These are phyloP conservation scores for Scomberomorus guttatus DNA, from an alignment of 2,797 vertebrate genomes.

Conservation along the genomic window DNA sequence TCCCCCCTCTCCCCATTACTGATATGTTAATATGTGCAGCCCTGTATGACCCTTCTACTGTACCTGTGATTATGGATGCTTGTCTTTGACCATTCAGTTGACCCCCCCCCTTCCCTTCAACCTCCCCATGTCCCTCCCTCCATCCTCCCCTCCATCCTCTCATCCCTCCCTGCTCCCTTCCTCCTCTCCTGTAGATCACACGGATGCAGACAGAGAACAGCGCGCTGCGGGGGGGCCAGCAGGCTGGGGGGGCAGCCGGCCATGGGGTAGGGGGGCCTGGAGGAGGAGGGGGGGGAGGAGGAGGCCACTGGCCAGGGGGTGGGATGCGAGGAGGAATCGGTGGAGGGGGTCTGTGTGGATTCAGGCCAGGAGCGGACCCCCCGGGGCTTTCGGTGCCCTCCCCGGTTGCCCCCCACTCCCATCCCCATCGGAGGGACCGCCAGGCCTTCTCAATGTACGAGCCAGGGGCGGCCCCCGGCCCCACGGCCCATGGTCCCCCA, in stretches of 20 bases:
- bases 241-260: constrained; percentile 84
- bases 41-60: constrained; percentile 45
- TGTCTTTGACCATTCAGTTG: constrained; percentile 78
- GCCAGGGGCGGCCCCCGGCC: constrained; percentile 89
- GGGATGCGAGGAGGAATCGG: constrained; percentile 77
- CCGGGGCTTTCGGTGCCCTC: constrained; percentile 69
- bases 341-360: constrained; percentile 70
- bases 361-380: constrained; percentile 69
- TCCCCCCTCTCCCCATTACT: constrained; percentile 37
- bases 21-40: constrained; percentile 51
- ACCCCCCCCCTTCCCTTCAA: constrained; percentile 57
- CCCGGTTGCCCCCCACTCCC: constrained; percentile 69
- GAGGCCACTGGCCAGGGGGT: constrained; percentile 73
- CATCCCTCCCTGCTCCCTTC: constrained; percentile 59
- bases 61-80: constrained; percentile 67
- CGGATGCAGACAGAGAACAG: constrained; percentile 97
- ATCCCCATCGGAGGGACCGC: constrained; percentile 90
- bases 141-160: constrained; percentile 67
- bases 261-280: constrained; percentile 78
- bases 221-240: constrained; percentile 92
- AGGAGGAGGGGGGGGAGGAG: constrained; percentile 74
- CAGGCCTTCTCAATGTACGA: constrained; percentile 99
- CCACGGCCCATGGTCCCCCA: constrained; percentile 90
- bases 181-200: constrained; percentile 91
- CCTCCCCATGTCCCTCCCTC: constrained; percentile 64